Conservation (phyloP, 2,797 vertebrate species). For the Halcyon badia region DNA sequence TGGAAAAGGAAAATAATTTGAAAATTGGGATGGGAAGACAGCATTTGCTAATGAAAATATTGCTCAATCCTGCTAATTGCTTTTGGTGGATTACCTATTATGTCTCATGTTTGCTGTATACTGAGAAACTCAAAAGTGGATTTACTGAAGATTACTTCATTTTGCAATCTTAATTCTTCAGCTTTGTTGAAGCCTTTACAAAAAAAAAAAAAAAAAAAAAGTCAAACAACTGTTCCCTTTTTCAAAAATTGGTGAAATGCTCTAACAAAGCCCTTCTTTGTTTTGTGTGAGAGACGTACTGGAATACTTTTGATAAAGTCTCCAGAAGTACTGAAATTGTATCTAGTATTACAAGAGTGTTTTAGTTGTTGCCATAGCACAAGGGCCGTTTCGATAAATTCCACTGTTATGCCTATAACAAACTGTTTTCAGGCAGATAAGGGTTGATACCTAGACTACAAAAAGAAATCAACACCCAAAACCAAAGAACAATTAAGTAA, state of each 20-base stretch:
- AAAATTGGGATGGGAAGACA: neutral
- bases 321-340: neutral
- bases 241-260: neutral
- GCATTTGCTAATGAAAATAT: neutral
- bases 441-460: neutral
- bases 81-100: neutral
- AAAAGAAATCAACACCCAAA: neutral
- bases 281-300: neutral
- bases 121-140: neutral
- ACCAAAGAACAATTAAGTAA: neutral
- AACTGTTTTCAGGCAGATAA: neutral
- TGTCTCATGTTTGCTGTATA: neutral
- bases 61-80: neutral
- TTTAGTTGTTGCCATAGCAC: neutral
- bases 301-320: neutral
- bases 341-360: neutral
- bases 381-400: neutral
- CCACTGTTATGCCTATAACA: neutral
- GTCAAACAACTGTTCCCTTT: neutral
- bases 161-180: neutral
- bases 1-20: neutral
- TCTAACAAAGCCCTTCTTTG: slow-evolving; percentile 11
- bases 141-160: neutral
- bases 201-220: neutral
- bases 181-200: neutral